Percentiles rank a stretch among this genome's conserved stretches.
phyloP scores from a whole-genome alignment of 2,797 vertebrate species.

The Rhadinocentrus ornatus region DNA sequence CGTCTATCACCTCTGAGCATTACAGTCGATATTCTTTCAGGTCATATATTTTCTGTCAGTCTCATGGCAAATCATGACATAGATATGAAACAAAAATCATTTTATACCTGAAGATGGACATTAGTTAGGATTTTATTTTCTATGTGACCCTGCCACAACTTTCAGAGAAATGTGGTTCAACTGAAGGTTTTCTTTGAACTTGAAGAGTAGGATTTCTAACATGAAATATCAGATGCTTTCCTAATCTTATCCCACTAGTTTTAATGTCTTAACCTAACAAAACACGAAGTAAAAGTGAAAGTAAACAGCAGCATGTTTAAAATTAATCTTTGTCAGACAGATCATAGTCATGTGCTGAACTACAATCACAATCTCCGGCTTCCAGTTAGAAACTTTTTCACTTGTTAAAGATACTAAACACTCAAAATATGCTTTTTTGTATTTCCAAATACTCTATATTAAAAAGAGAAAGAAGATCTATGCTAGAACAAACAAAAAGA shows the following conservation, averaged over 20 bases:
- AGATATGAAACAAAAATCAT: neutral
- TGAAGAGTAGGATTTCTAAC: neutral
- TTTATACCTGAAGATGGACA: neutral
- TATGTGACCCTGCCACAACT: neutral
- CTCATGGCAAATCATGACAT: neutral
- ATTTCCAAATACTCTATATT: too few relatives aligned
- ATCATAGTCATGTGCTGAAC: too few relatives aligned
- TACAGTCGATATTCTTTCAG: constrained; percentile 31
- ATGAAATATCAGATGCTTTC: neutral
- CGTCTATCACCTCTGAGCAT: constrained; percentile 67
- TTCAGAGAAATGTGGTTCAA: neutral
- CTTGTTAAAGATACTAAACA: too few relatives aligned
- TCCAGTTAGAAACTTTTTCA: too few relatives aligned
- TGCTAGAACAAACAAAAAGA: too few relatives aligned
- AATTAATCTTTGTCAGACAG: neutral
- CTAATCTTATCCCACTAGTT: neutral
- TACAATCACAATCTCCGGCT: too few relatives aligned
- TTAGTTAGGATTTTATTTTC: neutral
- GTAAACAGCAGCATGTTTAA: neutral
- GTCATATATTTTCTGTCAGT: constrained; percentile 11
- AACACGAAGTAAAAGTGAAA: neutral
- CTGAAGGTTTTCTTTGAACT: neutral
- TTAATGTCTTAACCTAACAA: neutral
- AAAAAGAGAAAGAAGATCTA: too few relatives aligned
- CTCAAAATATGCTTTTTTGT: too few relatives aligned